phyloP scores from a whole-genome alignment of 37 sponge, comb jelly and placozoan genomes.

The Eunapius fragilis region DNA sequence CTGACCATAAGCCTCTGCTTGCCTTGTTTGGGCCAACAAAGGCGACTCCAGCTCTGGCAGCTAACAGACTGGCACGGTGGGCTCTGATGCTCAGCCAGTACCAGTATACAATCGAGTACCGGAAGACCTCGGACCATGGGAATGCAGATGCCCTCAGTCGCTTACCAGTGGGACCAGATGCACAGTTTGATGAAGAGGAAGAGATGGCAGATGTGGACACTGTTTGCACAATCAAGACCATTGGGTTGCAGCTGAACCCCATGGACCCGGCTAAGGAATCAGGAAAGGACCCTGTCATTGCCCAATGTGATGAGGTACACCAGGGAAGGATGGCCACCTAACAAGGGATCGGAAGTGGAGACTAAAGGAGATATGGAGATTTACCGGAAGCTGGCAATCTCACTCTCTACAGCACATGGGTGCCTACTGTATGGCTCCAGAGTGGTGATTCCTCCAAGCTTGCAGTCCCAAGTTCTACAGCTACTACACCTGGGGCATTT shows the following conservation, averaged over 20 bases:
- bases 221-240: too few species aligned
- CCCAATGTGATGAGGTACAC: constrained; percentile 15
- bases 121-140: background rate
- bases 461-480: constrained; percentile 1
- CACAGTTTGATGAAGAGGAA: too few species aligned
- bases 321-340: constrained; percentile 16
- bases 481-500: constrained; percentile 24
- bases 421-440: constrained; percentile 25
- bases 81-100: constrained; percentile 2
- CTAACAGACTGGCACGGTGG: constrained; percentile 15
- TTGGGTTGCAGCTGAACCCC: too few species aligned
- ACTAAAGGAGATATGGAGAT: constrained; percentile 17
- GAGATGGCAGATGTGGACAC: too few species aligned
- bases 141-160: background rate
- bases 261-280: background rate
- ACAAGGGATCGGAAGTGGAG: background rate
- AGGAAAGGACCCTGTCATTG: background rate
- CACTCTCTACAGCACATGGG: constrained; percentile 23
- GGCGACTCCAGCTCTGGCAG: background rate
- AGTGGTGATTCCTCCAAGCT: constrained; percentile 41
- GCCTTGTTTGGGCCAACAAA: background rate
- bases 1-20: constrained; percentile 36
- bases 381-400: background rate
- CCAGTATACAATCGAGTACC: background rate
- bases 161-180: too few species aligned